A percentile compares a stretch with the other conserved stretches of the same genome.
Evolutionary conservation across 2,797 vertebrate species (phyloP).

Genomic region (Morus bassanus): DNA sequence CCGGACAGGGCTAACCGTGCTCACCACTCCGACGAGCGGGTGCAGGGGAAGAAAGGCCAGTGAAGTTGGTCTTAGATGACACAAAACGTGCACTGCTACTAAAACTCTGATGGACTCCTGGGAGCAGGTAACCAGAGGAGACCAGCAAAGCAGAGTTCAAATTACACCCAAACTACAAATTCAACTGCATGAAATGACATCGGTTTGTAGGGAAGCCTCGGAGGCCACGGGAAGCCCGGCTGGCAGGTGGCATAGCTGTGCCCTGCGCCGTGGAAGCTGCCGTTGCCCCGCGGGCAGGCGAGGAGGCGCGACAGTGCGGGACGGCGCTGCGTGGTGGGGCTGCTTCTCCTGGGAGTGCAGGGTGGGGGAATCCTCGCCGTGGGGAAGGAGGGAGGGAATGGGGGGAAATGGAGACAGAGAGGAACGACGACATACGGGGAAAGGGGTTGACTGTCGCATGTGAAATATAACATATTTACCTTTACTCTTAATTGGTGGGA

Average conservation of each 20-base stretch:
- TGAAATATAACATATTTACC: not conserved
- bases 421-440: not conserved
- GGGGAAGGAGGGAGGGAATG: no score
- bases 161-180: not conserved
- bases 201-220: rapidly evolving
- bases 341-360: rapidly evolving
- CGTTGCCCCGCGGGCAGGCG: not conserved
- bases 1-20: rapidly evolving
- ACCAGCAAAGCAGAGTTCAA: not conserved
- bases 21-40: rapidly evolving
- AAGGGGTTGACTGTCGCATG: not conserved
- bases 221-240: not conserved
- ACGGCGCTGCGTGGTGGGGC: not conserved
- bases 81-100: not conserved
- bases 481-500: not conserved
- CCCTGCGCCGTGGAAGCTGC: rapidly evolving
- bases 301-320: not conserved
- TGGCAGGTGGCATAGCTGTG: not conserved
- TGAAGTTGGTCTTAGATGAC: not conserved
- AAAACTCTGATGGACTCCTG: not conserved
- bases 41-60: not conserved
- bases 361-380: not conserved
- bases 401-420: not conserved
- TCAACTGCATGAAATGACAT: rapidly evolving
- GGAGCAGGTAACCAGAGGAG: not conserved